Percentiles rank a stretch among this genome's conserved stretches.
These are phyloP conservation scores for Athene cunicularia DNA, from an alignment of 2,113 vertebrate genomes.

Conservation along the genomic window DNA sequence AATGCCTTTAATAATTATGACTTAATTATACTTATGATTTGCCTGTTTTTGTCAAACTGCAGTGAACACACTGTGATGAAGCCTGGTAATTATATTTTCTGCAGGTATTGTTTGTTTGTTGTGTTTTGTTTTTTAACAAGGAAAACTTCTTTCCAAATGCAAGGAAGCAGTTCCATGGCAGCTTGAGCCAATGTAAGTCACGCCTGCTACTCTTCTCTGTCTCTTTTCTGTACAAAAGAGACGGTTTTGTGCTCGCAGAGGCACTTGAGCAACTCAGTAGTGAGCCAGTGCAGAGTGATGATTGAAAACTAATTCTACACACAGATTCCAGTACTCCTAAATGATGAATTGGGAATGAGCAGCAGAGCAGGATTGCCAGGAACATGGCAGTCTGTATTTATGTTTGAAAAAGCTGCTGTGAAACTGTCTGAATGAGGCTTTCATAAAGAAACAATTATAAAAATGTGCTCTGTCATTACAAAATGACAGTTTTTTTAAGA, in stretches of 20 bases:
- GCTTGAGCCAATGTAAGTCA: background rate
- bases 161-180: background rate
- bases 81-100: background rate
- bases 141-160: background rate
- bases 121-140: background rate
- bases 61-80: background rate
- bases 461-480: background rate
- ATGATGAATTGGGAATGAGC: background rate
- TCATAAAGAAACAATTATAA: background rate
- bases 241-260: background rate
- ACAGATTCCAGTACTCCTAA: background rate
- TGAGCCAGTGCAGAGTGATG: background rate
- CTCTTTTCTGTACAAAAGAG: background rate
- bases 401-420: background rate
- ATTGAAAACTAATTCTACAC: background rate
- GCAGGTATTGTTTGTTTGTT: background rate
- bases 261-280: background rate
- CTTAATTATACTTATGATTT: background rate
- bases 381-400: background rate
- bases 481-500: background rate
- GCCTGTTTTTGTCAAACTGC: background rate
- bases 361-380: background rate
- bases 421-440: background rate
- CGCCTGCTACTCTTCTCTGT: background rate
- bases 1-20: background rate